A percentile compares a stretch with the other conserved stretches of the same genome.
Evolutionary conservation across 2,113 vertebrate genomes (phyloP).

Genomic region (Sceloporus tristichus): DNA sequence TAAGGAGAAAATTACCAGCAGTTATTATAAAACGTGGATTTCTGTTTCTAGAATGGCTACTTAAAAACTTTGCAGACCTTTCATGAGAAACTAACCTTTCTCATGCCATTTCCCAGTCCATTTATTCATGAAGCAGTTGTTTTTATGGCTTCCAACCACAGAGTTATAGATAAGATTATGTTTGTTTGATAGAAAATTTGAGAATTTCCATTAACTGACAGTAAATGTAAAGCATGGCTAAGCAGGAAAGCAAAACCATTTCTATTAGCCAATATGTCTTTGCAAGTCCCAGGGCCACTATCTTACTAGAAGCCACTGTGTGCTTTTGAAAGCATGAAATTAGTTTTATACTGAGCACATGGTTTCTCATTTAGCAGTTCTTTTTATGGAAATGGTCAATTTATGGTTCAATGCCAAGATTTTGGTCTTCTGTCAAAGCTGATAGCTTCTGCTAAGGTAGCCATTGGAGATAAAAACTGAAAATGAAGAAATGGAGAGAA

Average conservation of each 20-base stretch:
- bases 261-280: slow-evolving; percentile 83
- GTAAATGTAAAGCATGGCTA: slow-evolving; percentile 81
- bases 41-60: slow-evolving; percentile 60
- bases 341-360: slow-evolving; percentile 86
- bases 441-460: slow-evolving; percentile 82
- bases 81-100: slow-evolving; percentile 70
- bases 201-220: slow-evolving; percentile 79
- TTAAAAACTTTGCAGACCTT: slow-evolving; percentile 61
- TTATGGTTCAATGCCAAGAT: slow-evolving; percentile 81
- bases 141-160: slow-evolving; percentile 74
- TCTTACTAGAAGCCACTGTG: slow-evolving; percentile 85
- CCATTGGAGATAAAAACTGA: slow-evolving; percentile 75
- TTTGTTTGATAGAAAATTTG: slow-evolving; percentile 81
- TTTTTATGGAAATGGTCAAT: slow-evolving; percentile 88
- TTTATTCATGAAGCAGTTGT: slow-evolving; percentile 78
- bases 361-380: slow-evolving; percentile 83
- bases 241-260: slow-evolving; percentile 77
- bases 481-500: slow-evolving; percentile 12
- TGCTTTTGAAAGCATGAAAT: slow-evolving; percentile 92
- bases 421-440: slow-evolving; percentile 75
- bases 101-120: slow-evolving; percentile 72
- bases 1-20: slow-evolving; percentile 35
- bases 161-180: slow-evolving; percentile 78
- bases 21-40: slow-evolving; percentile 37
- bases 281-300: slow-evolving; percentile 84